Evolutionary conservation across 2,113 vertebrate genomes (phyloP), one percentile per base, ranked within the genome.

Genomic region (Phaethon lepturus): DNA sequence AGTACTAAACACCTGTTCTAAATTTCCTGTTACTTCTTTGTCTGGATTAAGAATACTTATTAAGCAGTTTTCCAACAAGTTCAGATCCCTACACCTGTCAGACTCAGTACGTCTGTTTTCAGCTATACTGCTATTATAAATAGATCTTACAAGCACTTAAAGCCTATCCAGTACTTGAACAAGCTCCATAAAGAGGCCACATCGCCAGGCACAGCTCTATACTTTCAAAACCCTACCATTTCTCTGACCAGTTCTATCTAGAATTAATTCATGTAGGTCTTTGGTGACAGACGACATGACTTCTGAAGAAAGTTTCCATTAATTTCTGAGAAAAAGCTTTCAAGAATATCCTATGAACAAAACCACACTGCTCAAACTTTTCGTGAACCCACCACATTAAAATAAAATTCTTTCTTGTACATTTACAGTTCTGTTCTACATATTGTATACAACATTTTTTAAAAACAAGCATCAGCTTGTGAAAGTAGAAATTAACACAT

Each of bases 401-500:
- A 88, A 52, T 5, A 7, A 11, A 59, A 33, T 9, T 40, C 1
- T 13, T 63, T 44, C 50, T 47, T n/a, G 10, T 83, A 28, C 10
- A 55, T 33, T 62, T 67, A 40, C 0, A 9, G 17, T 23, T 85
- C 77, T 52, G 12, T 23, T 79, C 52, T 45, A 44, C 22, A 75
- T 5, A 44, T 2, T 18, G 13, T 1, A 49, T 2, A 29, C 2
- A 62, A 52, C 13, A 17, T 15, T 29, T 59, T 29, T 23, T 44
- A 6, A 53, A 71, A 91, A 44, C 7, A 60, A 64, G 20, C 4
- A 40, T 31, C 38, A 85, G 9, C 28, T 31, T 42, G 53, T 66
- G 11, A 91, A 18, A 68, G 17, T 11, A 82, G 6, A 93, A 91
- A 22, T 49, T 2, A 55, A 49, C 10, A 74, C 98, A 97, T 97